Base-by-base conservation (phyloP, 2,797 vertebrate genomes). In the Chaetophractus vellerosus region DNA sequence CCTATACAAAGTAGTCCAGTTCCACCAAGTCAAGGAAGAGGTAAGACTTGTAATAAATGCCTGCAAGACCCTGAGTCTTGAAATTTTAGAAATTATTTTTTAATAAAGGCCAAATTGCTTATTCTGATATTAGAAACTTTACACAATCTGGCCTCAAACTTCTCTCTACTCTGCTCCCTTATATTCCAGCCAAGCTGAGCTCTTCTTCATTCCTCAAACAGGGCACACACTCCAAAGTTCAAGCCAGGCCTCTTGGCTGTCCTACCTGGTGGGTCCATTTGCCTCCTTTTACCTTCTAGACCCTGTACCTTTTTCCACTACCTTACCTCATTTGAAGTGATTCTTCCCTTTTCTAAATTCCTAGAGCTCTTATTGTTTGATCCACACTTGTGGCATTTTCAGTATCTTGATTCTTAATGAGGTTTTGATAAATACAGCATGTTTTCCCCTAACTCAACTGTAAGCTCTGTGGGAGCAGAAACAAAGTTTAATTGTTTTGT, bases 1-100 rank as follows among this genome's bases (percentile, higher is more conserved):
- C 97, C 98, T 99, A 76, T 98, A 97, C 80, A 99, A 98, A 97
- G 97, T 97, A 28, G 95, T 98, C 90, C 98, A 98, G 95, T 99
- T 99, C 96, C 99, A 99, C 95, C 98, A 97, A 86, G 97, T 98
- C 88, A 99, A 98, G 97, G 97, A 98, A 89, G 98, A 99, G 98
- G 99, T 99, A 96, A 98, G 97, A 93, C 68, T 64, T 92, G n/a
- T 15, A 12, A 57, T 15, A 0, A 80, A 89, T 92, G 38, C 7
- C 9, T 74, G 4, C 28, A 79, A 96, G 59, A 59, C 24, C 11
- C 72, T 72, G 1, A 1, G 10, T 68, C 33, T 41, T 28, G 21
- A 41, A 69, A 74, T 75, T 57, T 63, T 90, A 85, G 50, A 80
- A 69, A 50, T 61, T 48, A 59, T 76, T 52, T 0, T 57, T 5